Evolutionary conservation across 53 echinoderm and acorn worm species (phyloP), one percentile per base, ranked within the genome.

Genomic region (Luidia sarsii): DNA sequence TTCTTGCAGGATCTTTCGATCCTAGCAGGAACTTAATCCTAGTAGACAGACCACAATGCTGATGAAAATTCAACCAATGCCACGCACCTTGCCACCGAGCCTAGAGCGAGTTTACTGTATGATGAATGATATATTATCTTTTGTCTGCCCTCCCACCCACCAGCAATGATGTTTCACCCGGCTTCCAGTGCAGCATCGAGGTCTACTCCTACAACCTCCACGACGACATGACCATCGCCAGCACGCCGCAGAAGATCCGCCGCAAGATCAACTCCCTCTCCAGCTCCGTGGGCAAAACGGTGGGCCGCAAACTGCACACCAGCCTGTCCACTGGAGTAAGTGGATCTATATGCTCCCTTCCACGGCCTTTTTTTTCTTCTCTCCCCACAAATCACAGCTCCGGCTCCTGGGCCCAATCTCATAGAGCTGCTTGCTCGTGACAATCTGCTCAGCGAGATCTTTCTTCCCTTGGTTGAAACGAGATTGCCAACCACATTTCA

Each of bases 211-310:
- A 97, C 94, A 97, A 97, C 60, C 88, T 97, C 1, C 97, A 97
- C 79, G 94, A 97, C 10, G 97, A 97, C 82, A 86, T 97, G 87
- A 97, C 97, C n/a, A 97, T 97, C 32, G 97, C 97, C 3, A 97
- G 97, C 65, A 97, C 97, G 20, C 97, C 97, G 3, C 93, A 97
- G 67, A 97, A 88, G 73, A 88, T 97, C 37, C 83, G 97, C 48
- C 75, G 88, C 18, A 94, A 91, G 65, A 82, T 97, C 31, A 91
- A 94, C 72, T 89, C 93, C 67, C 80, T 97, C 64, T 94, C 94
- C 1, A 87, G 65, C 21, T 90, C 90, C 2, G 86, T 99, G 10
- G 89, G 93, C 6, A 87, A 86, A 38, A 83, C 70, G 15, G 83
- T 68, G 23, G 89, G 89, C 13, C 75, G 74, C 3, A 89, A 83